Base-by-base conservation (phyloP, 2,888 invertebrate genomes). In the Entomobrya proxima region DNA sequence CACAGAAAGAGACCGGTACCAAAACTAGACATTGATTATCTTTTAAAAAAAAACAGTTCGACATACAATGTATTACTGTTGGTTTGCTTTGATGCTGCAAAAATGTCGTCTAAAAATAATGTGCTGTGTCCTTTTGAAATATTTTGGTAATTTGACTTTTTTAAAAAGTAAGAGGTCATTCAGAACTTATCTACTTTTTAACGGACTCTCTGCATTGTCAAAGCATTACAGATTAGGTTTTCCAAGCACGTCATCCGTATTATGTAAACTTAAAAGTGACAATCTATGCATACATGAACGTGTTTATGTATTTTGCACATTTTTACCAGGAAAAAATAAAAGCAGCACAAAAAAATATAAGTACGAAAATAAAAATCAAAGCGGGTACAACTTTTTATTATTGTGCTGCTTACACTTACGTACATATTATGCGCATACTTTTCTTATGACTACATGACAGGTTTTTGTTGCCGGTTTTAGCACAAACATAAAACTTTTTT, bases 221-320 rank as follows among this genome's bases (percentile, higher is more conserved):
- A 40, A 69, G 69, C n/a, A 27, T 69, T 69, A 27, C 24, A 11
- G 5, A 69, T 69, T 44, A 44, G 27, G 24, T 15, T 40, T 69
- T 69, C 69, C 27, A 44, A 69, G 44, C 69, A 69, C 69, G 69
- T 69, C 40, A 27, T 24, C 3, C 15, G 44, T 69, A 69, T 69
- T 69, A 69, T 18, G 44, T 61, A 30, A 61, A 21, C 24, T 44
- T 15, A 40, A 37, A 2, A 69, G 21, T 24, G 40, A 40, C 24
- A 69, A 44, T 67, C 40, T 7, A 44, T 24, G 44, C 69, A 27
- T 27, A 40, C 35, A 44, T 69, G 69, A 44, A 35, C 44, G 27
- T 69, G 44, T 44, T 69, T 69, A 44, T 69, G 44, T 69, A 69
- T 13, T 69, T 69, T 69, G 40, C 67, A 67, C 67, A n/a, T n/a